Percentiles rank a stretch among this genome's conserved stretches.
Evolutionary conservation across 2,797 vertebrate genomes (phyloP).

Genomic region (Pterois miles): DNA sequence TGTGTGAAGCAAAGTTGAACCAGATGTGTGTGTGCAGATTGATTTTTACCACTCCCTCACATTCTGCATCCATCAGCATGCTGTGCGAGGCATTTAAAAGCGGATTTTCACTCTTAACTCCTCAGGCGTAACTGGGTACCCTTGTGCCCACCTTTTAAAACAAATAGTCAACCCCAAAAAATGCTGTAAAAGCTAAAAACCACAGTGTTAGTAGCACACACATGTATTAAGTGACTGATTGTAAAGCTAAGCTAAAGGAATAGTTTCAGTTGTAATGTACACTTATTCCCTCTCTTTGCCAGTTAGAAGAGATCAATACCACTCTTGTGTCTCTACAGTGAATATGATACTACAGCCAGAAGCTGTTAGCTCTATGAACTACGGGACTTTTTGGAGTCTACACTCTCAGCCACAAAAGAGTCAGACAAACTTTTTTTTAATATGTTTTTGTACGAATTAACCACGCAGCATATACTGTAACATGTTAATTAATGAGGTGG

Average conservation of each 20-base stretch:
- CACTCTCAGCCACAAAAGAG: background rate
- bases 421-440: background rate
- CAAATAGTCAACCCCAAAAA: slow-evolving; percentile 23
- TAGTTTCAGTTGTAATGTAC: background rate
- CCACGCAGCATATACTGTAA: background rate
- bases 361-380: background rate
- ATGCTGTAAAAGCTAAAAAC: slow-evolving; percentile 31
- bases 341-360: background rate
- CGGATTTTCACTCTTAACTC: slow-evolving; percentile 40
- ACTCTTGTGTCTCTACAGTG: background rate
- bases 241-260: background rate
- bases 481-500: background rate
- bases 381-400: background rate
- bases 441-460: background rate
- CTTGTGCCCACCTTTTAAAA: slow-evolving; percentile 7
- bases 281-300: background rate
- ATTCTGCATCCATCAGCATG: slow-evolving; percentile 76
- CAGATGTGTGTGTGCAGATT: slow-evolving; percentile 78
- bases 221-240: background rate
- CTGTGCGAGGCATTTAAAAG: slow-evolving; percentile 61
- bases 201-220: background rate
- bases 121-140: slow-evolving; percentile 22
- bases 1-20: slow-evolving; percentile 80
- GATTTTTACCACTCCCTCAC: slow-evolving; percentile 75
- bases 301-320: background rate